phyloP scores from a whole-genome alignment of 2,797 vertebrate species.

The Tarsius wallacei region DNA sequence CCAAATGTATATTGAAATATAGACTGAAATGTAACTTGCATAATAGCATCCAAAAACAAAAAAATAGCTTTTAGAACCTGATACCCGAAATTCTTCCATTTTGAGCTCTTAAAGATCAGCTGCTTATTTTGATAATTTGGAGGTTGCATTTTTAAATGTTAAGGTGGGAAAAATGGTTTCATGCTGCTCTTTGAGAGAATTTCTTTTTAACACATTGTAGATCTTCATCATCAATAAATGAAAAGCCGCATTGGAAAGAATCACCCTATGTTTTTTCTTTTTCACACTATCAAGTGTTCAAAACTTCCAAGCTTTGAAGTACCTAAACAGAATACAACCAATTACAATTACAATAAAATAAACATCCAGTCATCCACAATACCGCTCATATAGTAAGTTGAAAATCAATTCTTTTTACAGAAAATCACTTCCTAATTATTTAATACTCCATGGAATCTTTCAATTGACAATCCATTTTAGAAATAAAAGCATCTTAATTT shows the following conservation, averaged over 20 bases:
- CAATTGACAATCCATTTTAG: slow-evolving; percentile 25
- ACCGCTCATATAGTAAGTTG: neutral
- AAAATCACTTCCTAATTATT: slow-evolving; percentile 43
- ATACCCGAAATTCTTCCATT: neutral
- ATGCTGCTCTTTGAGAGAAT: neutral
- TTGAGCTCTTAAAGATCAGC: neutral
- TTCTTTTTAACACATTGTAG: neutral
- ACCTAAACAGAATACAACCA: neutral
- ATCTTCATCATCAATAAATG: slow-evolving; percentile 37
- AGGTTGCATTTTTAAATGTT: neutral
- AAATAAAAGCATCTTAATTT: slow-evolving; percentile 26
- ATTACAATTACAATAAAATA: neutral
- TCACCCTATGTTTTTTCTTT: neutral
- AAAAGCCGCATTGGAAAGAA: slow-evolving; percentile 29
- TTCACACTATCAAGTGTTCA: slow-evolving; percentile 29
- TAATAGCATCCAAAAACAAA: slow-evolving; percentile 34
- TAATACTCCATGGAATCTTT: neutral
- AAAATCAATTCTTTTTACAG: slow-evolving; percentile 25
- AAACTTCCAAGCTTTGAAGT: slow-evolving; percentile 11
- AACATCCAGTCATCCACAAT: neutral
- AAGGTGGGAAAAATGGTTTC: neutral
- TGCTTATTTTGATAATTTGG: slow-evolving; percentile 22
- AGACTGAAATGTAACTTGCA: neutral
- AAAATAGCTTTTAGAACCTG: neutral
- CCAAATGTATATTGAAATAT: neutral